Evolutionary conservation across 2,888 invertebrate species (phyloP).

Genomic region (Lochmaea capreae): DNA sequence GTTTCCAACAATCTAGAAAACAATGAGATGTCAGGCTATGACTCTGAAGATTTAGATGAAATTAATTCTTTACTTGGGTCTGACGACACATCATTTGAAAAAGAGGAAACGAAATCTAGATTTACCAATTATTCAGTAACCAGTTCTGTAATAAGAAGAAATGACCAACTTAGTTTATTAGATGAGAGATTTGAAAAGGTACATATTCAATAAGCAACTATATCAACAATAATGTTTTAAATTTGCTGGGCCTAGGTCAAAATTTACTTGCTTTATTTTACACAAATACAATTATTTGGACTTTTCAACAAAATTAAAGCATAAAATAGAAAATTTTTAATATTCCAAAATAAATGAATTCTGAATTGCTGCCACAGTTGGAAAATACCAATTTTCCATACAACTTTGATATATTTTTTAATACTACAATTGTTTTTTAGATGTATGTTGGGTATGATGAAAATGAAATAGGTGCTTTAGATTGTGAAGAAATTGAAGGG

Average conservation of each 20-base stretch:
- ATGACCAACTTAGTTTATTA: slow-evolving; percentile 82
- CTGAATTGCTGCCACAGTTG: not conserved
- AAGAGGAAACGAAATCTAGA: slow-evolving; percentile 85
- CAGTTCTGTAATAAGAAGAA: slow-evolving; percentile 88
- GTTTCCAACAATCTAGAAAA: slow-evolving; percentile 61
- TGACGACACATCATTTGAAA: slow-evolving; percentile 65
- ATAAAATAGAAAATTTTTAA: too few species aligned
- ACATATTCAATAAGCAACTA: slow-evolving; percentile 1
- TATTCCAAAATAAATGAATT: not conserved
- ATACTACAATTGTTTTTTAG: slow-evolving; percentile 60
- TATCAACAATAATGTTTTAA: not conserved
- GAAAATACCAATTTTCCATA: too few species aligned
- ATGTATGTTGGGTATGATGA: slow-evolving; percentile 89
- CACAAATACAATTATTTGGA: too few species aligned
- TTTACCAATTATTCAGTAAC: slow-evolving; percentile 96
- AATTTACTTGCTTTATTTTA: too few species aligned
- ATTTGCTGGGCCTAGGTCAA: too few species aligned
- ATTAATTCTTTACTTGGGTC: slow-evolving; percentile 65
- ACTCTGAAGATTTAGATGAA: slow-evolving; percentile 65
- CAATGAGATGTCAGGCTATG: slow-evolving; percentile 61
- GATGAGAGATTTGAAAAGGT: slow-evolving; percentile 93
- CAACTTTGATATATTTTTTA: not conserved
- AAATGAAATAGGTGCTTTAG: slow-evolving; percentile 88
- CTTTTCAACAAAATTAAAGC: too few species aligned
- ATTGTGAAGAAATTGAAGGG: slow-evolving; percentile 91